Percentiles rank a stretch among this genome's conserved stretches.
phyloP scores from a whole-genome alignment of 2,113 vertebrate species.

The Corythaeola cristata region DNA sequence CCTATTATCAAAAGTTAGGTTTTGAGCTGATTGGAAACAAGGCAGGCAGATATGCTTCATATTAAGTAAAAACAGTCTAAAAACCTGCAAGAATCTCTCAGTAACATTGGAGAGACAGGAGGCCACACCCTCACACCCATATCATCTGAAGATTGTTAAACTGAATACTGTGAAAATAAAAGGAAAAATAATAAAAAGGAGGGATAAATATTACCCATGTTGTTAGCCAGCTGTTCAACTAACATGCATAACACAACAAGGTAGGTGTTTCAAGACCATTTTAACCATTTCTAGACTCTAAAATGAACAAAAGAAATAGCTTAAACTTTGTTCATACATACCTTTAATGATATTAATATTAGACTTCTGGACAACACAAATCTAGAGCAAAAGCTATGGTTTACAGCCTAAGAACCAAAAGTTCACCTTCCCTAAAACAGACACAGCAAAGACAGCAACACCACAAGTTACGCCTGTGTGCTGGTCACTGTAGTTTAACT shows the following conservation, averaged over 20 bases:
- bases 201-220: neutral
- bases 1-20: neutral
- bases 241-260: neutral
- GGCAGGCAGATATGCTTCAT: neutral
- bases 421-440: neutral
- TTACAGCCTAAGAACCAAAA: neutral
- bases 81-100: neutral
- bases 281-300: neutral
- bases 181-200: neutral
- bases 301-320: neutral
- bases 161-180: neutral
- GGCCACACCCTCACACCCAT: fast-evolving
- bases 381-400: neutral
- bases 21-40: neutral
- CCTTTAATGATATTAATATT: neutral
- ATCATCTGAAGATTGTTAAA: neutral
- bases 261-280: neutral
- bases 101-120: neutral
- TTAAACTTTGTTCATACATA: neutral
- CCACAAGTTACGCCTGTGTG: neutral
- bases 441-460: neutral
- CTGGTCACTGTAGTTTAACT: neutral
- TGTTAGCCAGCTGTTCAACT: neutral
- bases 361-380: neutral
- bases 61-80: neutral